Conservation (phyloP, 2,888 invertebrate species). For the Acanthopleura granulata region DNA sequence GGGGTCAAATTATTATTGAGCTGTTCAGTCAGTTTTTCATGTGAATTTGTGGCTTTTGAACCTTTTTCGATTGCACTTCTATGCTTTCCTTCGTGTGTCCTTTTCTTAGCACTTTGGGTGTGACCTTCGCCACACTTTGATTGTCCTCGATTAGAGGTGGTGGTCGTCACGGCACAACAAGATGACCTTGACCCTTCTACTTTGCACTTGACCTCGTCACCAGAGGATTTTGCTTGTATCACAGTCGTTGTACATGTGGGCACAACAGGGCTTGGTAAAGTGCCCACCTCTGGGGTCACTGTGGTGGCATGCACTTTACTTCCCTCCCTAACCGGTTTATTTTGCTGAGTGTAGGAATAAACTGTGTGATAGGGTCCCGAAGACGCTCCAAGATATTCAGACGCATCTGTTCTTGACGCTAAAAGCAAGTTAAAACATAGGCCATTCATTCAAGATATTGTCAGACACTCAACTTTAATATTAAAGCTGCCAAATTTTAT, state of each 20-base stretch:
- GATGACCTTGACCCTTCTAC: slow-evolving; percentile 6
- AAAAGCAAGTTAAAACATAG: too few species aligned
- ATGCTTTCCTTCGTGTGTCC: background rate
- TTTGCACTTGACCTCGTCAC: background rate
- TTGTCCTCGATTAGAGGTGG: background rate
- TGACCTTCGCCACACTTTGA: background rate
- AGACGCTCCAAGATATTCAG: slow-evolving; percentile 3
- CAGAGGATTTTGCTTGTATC: background rate
- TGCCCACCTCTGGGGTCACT: slow-evolving; percentile 11
- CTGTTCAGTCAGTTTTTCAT: background rate
- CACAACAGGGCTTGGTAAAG: slow-evolving; percentile 1
- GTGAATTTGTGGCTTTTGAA: background rate
- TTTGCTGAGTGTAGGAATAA: slow-evolving; percentile 18
- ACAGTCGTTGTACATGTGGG: slow-evolving; percentile 5
- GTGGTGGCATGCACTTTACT: slow-evolving; percentile 12
- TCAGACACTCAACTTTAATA: too few species aligned
- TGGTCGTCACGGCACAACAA: background rate
- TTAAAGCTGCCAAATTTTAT: too few species aligned
- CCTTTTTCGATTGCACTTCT: slow-evolving; percentile 1
- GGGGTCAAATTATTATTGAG: background rate
- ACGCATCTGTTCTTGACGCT: background rate
- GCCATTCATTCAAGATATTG: too few species aligned
- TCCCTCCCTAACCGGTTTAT: slow-evolving; percentile 4
- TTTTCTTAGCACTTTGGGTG: slow-evolving; percentile 13
- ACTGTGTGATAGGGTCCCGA: slow-evolving; percentile 14